Evolutionary conservation across 1,140 invertebrate species (phyloP).

Genomic region (Diprion similis): DNA sequence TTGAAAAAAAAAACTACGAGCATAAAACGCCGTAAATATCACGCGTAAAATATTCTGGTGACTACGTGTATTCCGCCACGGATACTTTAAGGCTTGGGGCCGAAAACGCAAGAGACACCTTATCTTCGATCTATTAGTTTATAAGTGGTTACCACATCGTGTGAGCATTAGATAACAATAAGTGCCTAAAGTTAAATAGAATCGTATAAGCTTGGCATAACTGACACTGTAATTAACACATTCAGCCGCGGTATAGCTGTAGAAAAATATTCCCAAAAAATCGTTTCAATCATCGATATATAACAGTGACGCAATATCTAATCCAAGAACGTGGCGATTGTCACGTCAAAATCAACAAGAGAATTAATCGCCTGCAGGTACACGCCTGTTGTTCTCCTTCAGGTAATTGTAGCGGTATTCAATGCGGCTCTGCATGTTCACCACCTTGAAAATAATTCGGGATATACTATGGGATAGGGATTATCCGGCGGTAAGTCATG

Average conservation of each 20-base stretch:
- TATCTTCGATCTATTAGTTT: not conserved
- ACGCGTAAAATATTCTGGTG: not conserved
- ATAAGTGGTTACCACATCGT: not conserved
- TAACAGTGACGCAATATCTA: not conserved
- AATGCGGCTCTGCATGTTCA: too few relatives aligned
- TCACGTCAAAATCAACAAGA: too few relatives aligned
- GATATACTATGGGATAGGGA: too few relatives aligned
- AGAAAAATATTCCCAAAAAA: not conserved
- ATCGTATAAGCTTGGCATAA: not conserved
- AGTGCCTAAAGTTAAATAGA: not conserved
- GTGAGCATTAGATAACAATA: constrained; percentile 1
- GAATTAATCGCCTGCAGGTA: too few relatives aligned
- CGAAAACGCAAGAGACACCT: not conserved
- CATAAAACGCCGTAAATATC: not conserved
- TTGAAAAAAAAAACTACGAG: not conserved
- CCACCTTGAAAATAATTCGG: too few relatives aligned
- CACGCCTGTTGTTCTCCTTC: too few relatives aligned
- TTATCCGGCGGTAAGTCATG: too few relatives aligned
- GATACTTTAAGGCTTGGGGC: not conserved
- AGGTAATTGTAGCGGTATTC: too few relatives aligned
- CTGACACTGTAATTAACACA: not conserved
- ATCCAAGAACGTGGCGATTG: too few relatives aligned
- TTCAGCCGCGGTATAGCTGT: too few relatives aligned
- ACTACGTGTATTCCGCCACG: not conserved
- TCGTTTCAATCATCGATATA: not conserved